Evolutionary conservation across 2,888 invertebrate species (phyloP).

Genomic region (Cyaniris semiargus): DNA sequence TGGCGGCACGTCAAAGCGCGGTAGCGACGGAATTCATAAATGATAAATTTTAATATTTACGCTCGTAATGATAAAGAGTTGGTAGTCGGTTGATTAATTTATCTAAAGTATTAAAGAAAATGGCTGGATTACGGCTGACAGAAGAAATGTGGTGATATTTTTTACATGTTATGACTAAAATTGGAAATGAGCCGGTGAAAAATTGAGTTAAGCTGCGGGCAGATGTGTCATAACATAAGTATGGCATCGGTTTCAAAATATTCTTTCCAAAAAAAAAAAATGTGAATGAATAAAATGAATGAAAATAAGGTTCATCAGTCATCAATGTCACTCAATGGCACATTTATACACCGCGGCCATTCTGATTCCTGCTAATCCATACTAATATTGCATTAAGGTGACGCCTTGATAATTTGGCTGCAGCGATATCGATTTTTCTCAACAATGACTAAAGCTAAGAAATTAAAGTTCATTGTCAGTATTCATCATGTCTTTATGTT

Average conservation of each 20-base stretch:
- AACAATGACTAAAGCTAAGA: too few species aligned
- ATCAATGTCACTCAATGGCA: too few species aligned
- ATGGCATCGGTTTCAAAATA: neutral
- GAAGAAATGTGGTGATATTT: slow-evolving; percentile 14
- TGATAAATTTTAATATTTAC: slow-evolving; percentile 79
- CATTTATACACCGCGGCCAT: too few species aligned
- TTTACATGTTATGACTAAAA: slow-evolving; percentile 21
- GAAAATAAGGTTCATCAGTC: too few species aligned
- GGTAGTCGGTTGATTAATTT: slow-evolving; percentile 44
- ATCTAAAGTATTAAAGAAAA: slow-evolving; percentile 28
- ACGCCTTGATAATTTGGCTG: too few species aligned
- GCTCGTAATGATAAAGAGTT: slow-evolving; percentile 58
- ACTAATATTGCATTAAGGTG: too few species aligned
- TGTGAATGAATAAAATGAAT: too few species aligned
- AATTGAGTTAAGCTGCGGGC: slow-evolving; percentile 7
- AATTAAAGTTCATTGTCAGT: too few species aligned
- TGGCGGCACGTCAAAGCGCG: slow-evolving; percentile 71
- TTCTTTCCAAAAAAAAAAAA: neutral
- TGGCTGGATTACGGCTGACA: neutral
- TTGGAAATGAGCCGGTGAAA: slow-evolving; percentile 7
- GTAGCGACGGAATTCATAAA: slow-evolving; percentile 78
- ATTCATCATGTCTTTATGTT: too few species aligned
- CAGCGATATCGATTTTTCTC: too few species aligned
- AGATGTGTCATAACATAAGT: slow-evolving; percentile 11
- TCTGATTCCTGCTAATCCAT: too few species aligned